Evolutionary conservation across 2,113 vertebrate species (phyloP).

Genomic region (Catharus fuscescens): DNA sequence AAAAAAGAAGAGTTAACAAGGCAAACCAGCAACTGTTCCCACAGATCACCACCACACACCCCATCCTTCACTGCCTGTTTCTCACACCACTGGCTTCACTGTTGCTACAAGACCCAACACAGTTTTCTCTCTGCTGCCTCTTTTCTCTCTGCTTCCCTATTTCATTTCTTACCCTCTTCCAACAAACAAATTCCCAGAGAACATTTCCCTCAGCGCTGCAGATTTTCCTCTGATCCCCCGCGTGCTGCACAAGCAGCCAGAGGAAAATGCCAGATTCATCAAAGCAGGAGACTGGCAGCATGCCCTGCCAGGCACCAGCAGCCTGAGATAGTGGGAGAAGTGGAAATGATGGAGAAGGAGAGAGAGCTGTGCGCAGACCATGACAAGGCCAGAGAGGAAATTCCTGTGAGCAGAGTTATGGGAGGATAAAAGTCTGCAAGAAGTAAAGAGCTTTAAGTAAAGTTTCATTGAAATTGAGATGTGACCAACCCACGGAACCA

Average conservation of each 20-base stretch:
- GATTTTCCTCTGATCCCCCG: background rate
- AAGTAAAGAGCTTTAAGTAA: background rate
- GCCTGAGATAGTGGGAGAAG: background rate
- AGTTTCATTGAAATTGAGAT: background rate
- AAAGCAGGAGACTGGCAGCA: background rate
- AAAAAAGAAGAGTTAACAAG: too few species aligned
- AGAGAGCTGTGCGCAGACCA: background rate
- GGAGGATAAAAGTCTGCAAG: background rate
- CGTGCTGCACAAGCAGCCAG: background rate
- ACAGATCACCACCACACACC: fast-evolving
- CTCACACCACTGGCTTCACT: background rate
- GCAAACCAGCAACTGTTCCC: background rate
- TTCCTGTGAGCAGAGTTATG: background rate
- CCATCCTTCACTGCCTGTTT: background rate
- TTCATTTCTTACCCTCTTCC: background rate
- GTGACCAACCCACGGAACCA: background rate
- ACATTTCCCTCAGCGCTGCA: background rate
- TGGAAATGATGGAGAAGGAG: background rate
- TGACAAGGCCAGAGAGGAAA: background rate
- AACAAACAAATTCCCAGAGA: background rate
- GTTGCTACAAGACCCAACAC: background rate
- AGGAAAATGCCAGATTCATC: background rate
- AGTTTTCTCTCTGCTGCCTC: background rate
- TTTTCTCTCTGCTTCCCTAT: background rate
- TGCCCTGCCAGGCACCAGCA: fast-evolving